Base-by-base conservation (phyloP, 2,888 invertebrate genomes). In the Macroteleia sp. region DNA sequence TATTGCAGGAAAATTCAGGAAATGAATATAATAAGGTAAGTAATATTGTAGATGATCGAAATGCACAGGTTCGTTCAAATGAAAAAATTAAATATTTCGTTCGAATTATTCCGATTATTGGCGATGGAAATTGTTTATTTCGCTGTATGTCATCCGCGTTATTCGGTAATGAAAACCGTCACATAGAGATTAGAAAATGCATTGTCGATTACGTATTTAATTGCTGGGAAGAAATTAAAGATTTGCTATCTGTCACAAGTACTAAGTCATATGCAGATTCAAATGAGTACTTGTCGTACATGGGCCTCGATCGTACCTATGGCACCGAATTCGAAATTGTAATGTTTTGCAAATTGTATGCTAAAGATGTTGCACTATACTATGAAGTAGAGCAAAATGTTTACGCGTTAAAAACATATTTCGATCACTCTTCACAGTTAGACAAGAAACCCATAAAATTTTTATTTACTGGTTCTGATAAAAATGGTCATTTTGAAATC, bases 131-230 rank as follows among this genome's bases (percentile, higher is more conserved):
- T 32, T 32, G 32, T 10, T 32, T 32, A 10, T 32, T 32, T 81
- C 62, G 16, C 79, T 82, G 79, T 67, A 80, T 3, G 81, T 77
- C 22, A 28, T 50, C 3, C 25, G 6, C 6, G 6, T 48, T 5
- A 28, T 81, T 1, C 82, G 81, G 76, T 25, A 25, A 25, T 25
- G 25, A 25, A 25, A 5, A 5, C 4, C 25, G 25, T 5, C 25
- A 25, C 25, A 5, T 5, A 5, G 25, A 25, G 4, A 25, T 25
- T 6, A 25, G 25, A 25, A 25, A 25, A 25, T 25, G 25, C 25
- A 25, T 25, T 3, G 6, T 25, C 25, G 25, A n/a, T n/a, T n/a
- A n/a, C n/a, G n/a, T n/a, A n/a, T n/a, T n/a, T n/a, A n/a, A n/a
- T n/a, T n/a, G n/a, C n/a, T n/a, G n/a, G n/a, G n/a, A n/a, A n/a